Evolutionary conservation across 2,797 vertebrate genomes (phyloP).

Genomic region (Myiothlypis coronata): DNA sequence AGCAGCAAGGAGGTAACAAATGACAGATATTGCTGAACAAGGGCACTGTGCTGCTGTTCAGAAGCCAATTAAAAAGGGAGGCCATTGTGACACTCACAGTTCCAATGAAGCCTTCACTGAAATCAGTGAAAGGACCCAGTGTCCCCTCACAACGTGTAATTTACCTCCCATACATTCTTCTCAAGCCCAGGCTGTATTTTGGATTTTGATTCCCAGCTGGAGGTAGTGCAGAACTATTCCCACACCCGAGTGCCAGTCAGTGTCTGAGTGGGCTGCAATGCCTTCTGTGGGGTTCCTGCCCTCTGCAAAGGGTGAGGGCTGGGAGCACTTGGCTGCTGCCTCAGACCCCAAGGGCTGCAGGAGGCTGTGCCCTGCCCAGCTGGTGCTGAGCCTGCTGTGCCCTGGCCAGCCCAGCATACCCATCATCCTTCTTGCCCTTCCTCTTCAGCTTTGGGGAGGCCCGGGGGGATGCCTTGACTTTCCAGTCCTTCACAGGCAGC

Average conservation of each 20-base stretch:
- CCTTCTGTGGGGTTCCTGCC: not conserved
- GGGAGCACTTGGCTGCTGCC: not conserved
- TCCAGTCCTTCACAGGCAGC: slow-evolving; percentile 93
- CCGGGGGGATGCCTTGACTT: slow-evolving; percentile 85
- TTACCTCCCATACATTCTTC: not conserved
- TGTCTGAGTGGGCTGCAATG: not conserved
- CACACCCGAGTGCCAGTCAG: rapidly evolving
- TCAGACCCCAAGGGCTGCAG: not conserved
- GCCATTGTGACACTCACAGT: not conserved
- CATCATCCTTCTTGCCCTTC: slow-evolving; percentile 89
- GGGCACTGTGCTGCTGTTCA: not conserved
- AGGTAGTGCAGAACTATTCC: not conserved
- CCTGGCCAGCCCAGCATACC: slow-evolving; percentile 70
- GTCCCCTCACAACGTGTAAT: rapidly evolving
- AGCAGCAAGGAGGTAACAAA: not conserved
- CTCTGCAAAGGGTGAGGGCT: not conserved
- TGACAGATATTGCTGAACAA: not conserved
- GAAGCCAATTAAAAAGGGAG: not conserved
- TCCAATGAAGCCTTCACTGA: not conserved
- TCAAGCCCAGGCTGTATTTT: not conserved
- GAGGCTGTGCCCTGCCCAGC: not conserved
- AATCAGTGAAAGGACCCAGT: not conserved
- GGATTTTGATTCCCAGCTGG: not conserved
- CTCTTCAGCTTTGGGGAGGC: slow-evolving; percentile 89
- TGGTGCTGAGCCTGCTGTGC: not conserved